phyloP scores from a whole-genome alignment of 92 coral and sea anemone genomes.

The Scolanthus callimorphus region DNA sequence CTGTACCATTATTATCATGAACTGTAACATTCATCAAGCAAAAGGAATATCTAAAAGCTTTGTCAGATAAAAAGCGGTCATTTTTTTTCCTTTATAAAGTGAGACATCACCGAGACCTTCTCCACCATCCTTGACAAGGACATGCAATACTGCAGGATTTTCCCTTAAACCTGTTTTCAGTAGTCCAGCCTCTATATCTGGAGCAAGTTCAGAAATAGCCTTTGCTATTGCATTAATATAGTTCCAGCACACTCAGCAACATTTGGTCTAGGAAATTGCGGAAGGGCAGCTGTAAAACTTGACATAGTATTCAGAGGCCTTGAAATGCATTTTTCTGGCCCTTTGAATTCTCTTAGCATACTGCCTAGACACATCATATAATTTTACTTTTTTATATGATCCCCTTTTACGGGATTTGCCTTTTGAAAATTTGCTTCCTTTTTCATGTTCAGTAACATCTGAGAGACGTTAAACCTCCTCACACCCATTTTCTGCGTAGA shows the following conservation, averaged over 20 bases:
- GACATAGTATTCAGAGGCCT: conserved; percentile 8
- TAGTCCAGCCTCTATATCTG: conserved; percentile 2
- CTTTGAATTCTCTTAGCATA: background rate
- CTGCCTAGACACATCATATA: conserved; percentile 20
- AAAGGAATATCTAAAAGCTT: conserved; percentile 20
- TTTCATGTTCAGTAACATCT: conserved; percentile 7
- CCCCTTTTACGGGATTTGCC: conserved; percentile 22
- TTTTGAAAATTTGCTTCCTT: conserved; percentile 9
- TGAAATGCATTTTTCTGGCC: background rate
- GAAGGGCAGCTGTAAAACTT: conserved; percentile 4
- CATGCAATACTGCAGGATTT: conserved; percentile 8
- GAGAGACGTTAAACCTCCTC: background rate
- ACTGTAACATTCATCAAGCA: conserved; percentile 8
- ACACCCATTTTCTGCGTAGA: conserved; percentile 24
- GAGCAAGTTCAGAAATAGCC: conserved; percentile 1
- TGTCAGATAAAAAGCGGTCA: conserved; percentile 5
- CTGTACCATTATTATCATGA: background rate
- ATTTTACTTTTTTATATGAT: conserved; percentile 14
- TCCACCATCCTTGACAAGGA: conserved; percentile 30
- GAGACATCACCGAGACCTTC: conserved; percentile 21
- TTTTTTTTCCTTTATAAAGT: conserved; percentile 14
- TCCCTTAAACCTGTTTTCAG: background rate
- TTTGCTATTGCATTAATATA: conserved; percentile 20
- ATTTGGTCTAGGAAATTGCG: conserved; percentile 8
- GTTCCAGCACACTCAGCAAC: conserved; percentile 14